Conservation (phyloP, 1,140 invertebrate genomes). For the Chelonus insularis region DNA sequence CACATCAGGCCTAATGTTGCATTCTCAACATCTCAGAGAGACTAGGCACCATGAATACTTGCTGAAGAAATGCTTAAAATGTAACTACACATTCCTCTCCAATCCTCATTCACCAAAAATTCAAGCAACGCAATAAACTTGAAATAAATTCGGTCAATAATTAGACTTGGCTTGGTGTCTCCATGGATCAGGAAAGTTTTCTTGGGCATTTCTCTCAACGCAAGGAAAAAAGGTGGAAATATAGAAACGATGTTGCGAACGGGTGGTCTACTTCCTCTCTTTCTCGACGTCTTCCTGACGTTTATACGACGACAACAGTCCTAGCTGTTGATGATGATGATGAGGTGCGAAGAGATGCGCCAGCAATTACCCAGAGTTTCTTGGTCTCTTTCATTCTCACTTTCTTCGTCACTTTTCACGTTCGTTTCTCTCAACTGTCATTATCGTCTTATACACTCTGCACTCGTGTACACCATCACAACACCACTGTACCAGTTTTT, state of each 20-base stretch:
- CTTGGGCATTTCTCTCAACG: slow-evolving; percentile 14
- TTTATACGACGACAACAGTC: slow-evolving; percentile 47
- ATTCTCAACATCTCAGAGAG: slow-evolving; percentile 41
- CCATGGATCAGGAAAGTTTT: not conserved
- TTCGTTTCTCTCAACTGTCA: slow-evolving; percentile 33
- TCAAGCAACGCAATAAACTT: too few relatives aligned
- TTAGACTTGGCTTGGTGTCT: too few relatives aligned
- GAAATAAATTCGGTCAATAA: too few relatives aligned
- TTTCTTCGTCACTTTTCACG: slow-evolving; percentile 15
- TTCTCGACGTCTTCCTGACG: slow-evolving; percentile 24
- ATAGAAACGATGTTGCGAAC: slow-evolving; percentile 27
- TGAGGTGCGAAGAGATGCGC: slow-evolving; percentile 61
- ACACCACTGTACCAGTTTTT: not conserved
- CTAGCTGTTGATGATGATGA: slow-evolving; percentile 59
- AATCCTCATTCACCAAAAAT: too few relatives aligned
- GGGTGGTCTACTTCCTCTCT: slow-evolving; percentile 39
- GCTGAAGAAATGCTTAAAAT: not conserved
- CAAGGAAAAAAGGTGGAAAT: slow-evolving; percentile 29
- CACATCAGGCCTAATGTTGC: slow-evolving; percentile 21
- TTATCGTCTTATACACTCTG: slow-evolving; percentile 47
- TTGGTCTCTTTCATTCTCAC: slow-evolving; percentile 14
- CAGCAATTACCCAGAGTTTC: slow-evolving; percentile 51
- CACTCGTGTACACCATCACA: too few relatives aligned
- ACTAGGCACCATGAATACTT: slow-evolving; percentile 10
- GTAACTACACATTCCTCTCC: too few relatives aligned